Base-by-base conservation (phyloP, 2,113 vertebrate genomes). In the Scytalopus superciliaris region DNA sequence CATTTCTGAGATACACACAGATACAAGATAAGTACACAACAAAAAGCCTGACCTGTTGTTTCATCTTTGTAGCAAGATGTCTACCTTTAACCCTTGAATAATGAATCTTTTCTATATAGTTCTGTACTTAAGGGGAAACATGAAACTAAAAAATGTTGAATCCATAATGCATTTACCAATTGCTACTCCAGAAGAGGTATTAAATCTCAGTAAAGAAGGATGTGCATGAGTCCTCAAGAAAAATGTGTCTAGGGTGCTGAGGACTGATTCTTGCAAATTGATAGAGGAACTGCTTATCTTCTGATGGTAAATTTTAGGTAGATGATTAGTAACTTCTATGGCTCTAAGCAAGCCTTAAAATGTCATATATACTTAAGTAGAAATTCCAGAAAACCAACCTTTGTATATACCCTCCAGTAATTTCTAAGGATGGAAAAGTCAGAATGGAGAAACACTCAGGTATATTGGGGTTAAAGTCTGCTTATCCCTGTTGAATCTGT, bases 381-480 rank as follows among this genome's bases (percentile, higher is more conserved):
- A 85, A 91, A 60, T 79, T 79, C 14, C 27, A 60, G 57, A 76
- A 91, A 79, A 40, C 1, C 1, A 25, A 28, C 13, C 7, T 35
- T 55, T 22, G 6, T 49, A 44, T 22, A 56, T 70, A 70, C 27
- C 14, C 4, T 80, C 57, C 42, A 40, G 40, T 52, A 72, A 60
- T 84, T 82, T 86, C 19, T 57, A 42, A 14, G 14, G 5, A 42
- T 74, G 4, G 8, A 81, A 84, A 66, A 63, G 19, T 6, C 25
- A 39, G 17, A 87, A 6, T 70, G 21, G 14, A 75, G 21, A 63
- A 81, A 33, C 30, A 33, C 12, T 87, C 33, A 67, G 4, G 1
- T 2, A 2, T 42, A 18, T 9, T 2, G 16, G 19, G 1, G 0
- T 35, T 89, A 42, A 87, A 59, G 6, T 72, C 6, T 12, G 2